These are phyloP conservation scores for Apocheima hispidaria DNA, from an alignment of 2,888 invertebrate species.

Conservation along the genomic window DNA sequence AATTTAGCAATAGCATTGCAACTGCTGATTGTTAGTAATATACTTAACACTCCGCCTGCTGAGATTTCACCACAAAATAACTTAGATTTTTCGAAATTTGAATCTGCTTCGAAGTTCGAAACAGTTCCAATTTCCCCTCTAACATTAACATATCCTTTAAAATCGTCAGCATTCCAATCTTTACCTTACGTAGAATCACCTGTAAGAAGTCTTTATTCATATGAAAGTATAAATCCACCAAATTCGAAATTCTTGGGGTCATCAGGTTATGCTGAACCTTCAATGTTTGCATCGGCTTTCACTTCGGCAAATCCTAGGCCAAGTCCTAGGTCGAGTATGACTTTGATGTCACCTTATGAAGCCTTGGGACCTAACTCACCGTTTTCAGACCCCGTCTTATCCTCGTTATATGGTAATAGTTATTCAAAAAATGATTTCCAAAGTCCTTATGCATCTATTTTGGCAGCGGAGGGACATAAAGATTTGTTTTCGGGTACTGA, in stretches of 20 bases:
- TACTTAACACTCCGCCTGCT: slow-evolving; percentile 59
- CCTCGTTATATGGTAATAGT: slow-evolving; percentile 24
- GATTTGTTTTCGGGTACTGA: slow-evolving; percentile 59
- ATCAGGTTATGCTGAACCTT: slow-evolving; percentile 31
- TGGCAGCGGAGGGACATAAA: slow-evolving; percentile 55
- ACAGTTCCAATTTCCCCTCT: slow-evolving; percentile 12
- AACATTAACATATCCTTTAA: slow-evolving; percentile 2
- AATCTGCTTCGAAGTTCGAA: slow-evolving; percentile 13
- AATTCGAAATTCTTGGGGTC: slow-evolving; percentile 48
- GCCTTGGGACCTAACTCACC: slow-evolving; percentile 52
- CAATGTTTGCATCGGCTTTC: slow-evolving; percentile 11
- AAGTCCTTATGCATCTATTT: slow-evolving; percentile 61
- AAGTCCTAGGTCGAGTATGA: slow-evolving; percentile 50
- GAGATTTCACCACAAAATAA: slow-evolving; percentile 30
- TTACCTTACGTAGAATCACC: slow-evolving; percentile 9
- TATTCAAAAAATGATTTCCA: slow-evolving; percentile 64
- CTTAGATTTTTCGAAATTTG: slow-evolving; percentile 14
- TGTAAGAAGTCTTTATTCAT: slow-evolving; percentile 2
- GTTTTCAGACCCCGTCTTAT: slow-evolving; percentile 48
- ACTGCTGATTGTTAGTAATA: slow-evolving; percentile 69
- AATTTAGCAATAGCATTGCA: slow-evolving; percentile 76
- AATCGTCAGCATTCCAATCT: slow-evolving; percentile 7
- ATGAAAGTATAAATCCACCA: slow-evolving; percentile 31
- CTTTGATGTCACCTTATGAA: slow-evolving; percentile 66
- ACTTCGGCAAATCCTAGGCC: slow-evolving; percentile 20